phyloP scores from a whole-genome alignment of 2,888 invertebrate species.

The Acanthosoma haemorrhoidale region DNA sequence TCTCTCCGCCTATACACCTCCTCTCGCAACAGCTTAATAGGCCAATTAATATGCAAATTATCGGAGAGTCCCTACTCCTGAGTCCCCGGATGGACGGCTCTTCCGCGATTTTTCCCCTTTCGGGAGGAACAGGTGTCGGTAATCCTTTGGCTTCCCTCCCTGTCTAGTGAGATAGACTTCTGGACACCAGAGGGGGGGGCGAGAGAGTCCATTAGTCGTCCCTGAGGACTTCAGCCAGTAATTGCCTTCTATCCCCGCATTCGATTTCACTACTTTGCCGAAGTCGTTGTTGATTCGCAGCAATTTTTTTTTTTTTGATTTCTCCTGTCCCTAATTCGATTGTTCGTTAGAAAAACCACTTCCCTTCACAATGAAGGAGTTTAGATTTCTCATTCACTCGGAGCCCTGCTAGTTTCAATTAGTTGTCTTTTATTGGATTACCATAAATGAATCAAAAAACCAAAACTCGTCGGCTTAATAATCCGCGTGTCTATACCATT shows the following conservation, averaged over 20 bases:
- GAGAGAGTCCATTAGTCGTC: not conserved
- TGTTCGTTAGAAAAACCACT: no score
- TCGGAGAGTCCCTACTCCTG: not conserved
- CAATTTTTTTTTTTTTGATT: no score
- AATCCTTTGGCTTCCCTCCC: not conserved
- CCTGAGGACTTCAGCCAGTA: not conserved
- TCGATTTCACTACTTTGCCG: no score
- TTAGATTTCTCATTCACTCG: no score
- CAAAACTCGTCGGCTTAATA: no score
- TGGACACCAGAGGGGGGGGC: not conserved
- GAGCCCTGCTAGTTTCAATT: no score
- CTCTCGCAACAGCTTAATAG: not conserved
- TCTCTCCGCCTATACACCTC: not conserved
- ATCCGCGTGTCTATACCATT: no score
- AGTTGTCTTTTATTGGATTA: no score
- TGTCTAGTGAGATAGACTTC: not conserved
- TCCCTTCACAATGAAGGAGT: no score
- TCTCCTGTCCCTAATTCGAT: no score
- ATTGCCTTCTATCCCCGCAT: not conserved
- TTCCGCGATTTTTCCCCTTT: not conserved
- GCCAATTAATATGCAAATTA: conserved; percentile 22
- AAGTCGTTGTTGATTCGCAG: not conserved
- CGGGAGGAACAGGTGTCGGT: no score
- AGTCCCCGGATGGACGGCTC: not conserved
- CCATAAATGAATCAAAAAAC: no score